Conservation (phyloP, 1,140 invertebrate genomes). For the Drosophila novamexicana region DNA sequence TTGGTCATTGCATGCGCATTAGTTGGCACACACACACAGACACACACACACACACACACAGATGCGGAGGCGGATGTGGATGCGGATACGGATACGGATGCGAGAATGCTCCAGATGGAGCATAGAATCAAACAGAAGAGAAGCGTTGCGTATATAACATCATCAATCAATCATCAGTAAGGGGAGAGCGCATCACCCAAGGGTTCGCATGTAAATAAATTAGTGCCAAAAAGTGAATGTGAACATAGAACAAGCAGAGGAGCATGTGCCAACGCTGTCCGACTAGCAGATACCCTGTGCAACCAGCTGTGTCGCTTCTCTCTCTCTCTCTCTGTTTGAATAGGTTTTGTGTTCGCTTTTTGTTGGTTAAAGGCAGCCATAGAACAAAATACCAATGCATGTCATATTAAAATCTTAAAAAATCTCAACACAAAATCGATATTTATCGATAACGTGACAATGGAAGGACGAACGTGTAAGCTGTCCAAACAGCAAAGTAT, state of each 20-base stretch:
- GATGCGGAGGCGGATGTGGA: not conserved
- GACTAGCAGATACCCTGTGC: not conserved
- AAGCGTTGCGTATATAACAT: constrained; percentile 30
- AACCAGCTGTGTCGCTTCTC: not conserved
- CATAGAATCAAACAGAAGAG: not conserved
- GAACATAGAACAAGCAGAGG: constrained; percentile 29
- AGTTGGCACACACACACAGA: constrained; percentile 15
- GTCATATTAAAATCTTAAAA: too few relatives aligned
- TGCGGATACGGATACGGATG: not conserved
- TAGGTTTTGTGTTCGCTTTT: too few relatives aligned
- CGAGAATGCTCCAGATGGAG: constrained; percentile 4
- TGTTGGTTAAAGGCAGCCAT: too few relatives aligned
- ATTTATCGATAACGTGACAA: too few relatives aligned
- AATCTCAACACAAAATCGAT: too few relatives aligned
- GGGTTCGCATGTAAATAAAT: constrained; percentile 68
- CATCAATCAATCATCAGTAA: constrained; percentile 72
- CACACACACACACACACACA: not conserved
- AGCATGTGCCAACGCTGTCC: not conserved
- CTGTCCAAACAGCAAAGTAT: too few relatives aligned
- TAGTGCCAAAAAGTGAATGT: constrained; percentile 63
- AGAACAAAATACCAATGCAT: too few relatives aligned
- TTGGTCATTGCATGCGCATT: constrained; percentile 29
- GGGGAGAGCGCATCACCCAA: constrained; percentile 46
- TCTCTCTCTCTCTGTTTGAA: too few relatives aligned
- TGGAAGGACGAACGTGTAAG: too few relatives aligned